Evolutionary conservation across 1,140 invertebrate genomes (phyloP), one percentile per base, ranked within the genome.

Genomic region (Oscheius sp.): DNA sequence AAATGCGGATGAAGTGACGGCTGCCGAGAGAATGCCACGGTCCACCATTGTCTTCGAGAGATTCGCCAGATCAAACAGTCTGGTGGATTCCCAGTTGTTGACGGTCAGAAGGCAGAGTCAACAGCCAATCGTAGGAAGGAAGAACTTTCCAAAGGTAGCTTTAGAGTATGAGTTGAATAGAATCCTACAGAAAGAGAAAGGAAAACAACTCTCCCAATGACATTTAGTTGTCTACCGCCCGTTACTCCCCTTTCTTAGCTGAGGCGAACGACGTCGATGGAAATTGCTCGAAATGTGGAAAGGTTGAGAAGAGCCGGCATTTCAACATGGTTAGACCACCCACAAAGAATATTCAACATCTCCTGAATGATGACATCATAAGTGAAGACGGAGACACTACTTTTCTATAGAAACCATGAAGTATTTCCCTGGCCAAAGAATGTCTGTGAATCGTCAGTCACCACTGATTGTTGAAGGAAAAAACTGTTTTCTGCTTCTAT

Each of bases 1-100:
- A 29, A 81, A 81, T 42, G 76, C 79, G 15, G 80, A 82, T 58
- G 70, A 76, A 20, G 79, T 79, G 4, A 79, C 77, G 28, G 78
- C 77, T 0, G 69, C 70, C 0, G 26, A 69, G 1, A 18, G 74
- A 29, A 68, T 73, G 31, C 73, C 73, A 18, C 58, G 70, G 0
- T 49, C 68, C 20, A 67, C 73, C 13, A 72, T 75, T 23, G 68
- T 75, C 1, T 55, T 75, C 7, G 73, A 75, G 52, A 29, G 67
- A 55, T 75, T 75, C 36, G 58, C 73, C 0, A 71, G 69, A 61
- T 71, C 15, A 18, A 0, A 18, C 4, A 31, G 34, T 32, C n/a
- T 71, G 3, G 59, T 71, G 29, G 69, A 71, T 2, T 71, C 69
- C 23, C 69, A 71, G 20, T 20, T 71, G 4, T 42, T 71, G 20